Conservation (phyloP, 92 coral and sea anemone species). For the Phenganax marumi region DNA sequence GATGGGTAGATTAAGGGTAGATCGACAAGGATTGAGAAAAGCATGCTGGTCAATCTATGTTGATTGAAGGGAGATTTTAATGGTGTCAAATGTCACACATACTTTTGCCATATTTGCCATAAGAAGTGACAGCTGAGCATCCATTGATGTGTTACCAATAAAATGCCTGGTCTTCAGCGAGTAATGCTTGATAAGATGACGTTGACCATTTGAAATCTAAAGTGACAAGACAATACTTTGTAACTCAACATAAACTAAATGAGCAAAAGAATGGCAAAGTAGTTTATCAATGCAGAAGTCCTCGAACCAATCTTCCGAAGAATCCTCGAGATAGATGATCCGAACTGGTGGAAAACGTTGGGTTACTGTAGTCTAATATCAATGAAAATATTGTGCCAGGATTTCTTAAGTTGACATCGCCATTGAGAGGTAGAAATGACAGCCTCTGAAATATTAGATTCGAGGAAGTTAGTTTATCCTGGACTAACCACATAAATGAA, state of each 20-base stretch:
- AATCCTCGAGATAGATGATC: slow-evolving; percentile 57
- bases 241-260: too few relatives aligned
- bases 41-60: too few relatives aligned
- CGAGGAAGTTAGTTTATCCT: background rate
- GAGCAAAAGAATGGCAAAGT: too few relatives aligned
- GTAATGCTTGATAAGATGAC: slow-evolving; percentile 73
- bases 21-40: too few relatives aligned
- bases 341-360: slow-evolving; percentile 25
- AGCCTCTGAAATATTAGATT: slow-evolving; percentile 46
- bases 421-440: slow-evolving; percentile 84
- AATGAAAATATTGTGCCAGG: slow-evolving; percentile 81
- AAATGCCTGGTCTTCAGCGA: slow-evolving; percentile 84
- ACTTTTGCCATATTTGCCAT: slow-evolving; percentile 99
- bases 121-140: slow-evolving; percentile 84
- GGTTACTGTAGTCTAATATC: slow-evolving; percentile 76
- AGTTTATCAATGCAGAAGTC: background rate
- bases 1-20: too few relatives aligned
- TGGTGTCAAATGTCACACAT: slow-evolving; percentile 2
- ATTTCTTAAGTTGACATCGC: slow-evolving; percentile 68
- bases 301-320: slow-evolving; percentile 76
- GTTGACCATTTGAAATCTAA: slow-evolving; percentile 87
- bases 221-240: background rate
- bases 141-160: slow-evolving; percentile 99
- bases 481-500: background rate
- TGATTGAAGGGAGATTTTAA: too few relatives aligned